These are phyloP conservation scores for Guaruba guarouba DNA, from an alignment of 2,113 vertebrate species.

Conservation along the genomic window DNA sequence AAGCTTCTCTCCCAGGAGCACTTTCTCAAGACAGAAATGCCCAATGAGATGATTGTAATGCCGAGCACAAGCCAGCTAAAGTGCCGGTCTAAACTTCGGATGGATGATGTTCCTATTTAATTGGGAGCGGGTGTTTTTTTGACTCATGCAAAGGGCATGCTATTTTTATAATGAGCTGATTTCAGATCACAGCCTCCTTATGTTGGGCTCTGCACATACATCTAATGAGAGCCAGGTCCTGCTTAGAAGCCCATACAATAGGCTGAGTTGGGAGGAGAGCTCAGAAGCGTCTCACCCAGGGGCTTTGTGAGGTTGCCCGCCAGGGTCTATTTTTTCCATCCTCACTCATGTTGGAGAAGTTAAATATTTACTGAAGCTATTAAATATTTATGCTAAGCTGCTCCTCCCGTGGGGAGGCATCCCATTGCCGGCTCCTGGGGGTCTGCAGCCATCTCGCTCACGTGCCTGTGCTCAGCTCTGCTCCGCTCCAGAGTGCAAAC, in stretches of 20 bases:
- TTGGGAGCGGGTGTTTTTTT: constrained; percentile 37
- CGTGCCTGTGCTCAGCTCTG: not conserved
- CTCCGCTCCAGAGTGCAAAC: not conserved
- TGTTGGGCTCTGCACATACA: not conserved
- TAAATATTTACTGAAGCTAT: constrained; percentile 70
- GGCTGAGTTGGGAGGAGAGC: not conserved
- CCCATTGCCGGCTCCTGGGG: not conserved
- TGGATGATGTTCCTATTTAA: not conserved
- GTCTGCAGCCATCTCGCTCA: not conserved
- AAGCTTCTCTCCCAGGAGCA: not conserved
- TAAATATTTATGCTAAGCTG: constrained; percentile 66
- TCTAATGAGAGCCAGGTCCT: constrained; percentile 56
- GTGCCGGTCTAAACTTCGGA: not conserved
- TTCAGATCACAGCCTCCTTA: constrained; percentile 34
- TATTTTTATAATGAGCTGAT: constrained; percentile 27
- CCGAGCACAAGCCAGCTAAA: not conserved
- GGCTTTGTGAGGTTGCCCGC: not conserved
- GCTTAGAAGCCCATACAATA: not conserved
- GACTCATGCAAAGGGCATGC: constrained; percentile 34
- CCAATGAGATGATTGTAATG: not conserved
- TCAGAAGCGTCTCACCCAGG: constrained; percentile 7
- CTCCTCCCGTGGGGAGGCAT: not conserved
- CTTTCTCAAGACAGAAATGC: not conserved
- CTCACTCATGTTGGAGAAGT: constrained; percentile 51
- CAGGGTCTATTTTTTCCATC: constrained; percentile 66